Base-by-base conservation (phyloP, 2,797 vertebrate genomes). In the Neomorphus geoffroyi region DNA sequence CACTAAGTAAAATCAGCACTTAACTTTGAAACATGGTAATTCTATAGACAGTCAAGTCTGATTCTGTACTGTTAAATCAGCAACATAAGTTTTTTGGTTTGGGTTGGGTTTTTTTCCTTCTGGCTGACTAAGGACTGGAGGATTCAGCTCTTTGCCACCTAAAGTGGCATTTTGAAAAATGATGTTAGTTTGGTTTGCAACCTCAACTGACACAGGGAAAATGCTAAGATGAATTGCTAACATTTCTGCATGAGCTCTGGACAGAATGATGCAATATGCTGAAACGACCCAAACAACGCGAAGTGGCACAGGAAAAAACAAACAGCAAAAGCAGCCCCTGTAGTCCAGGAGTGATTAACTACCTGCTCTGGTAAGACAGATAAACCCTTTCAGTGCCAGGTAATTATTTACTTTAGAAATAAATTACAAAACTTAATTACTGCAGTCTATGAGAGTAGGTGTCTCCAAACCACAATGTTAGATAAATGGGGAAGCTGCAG, bases 101-200 rank as follows among this genome's bases (percentile, higher is more conserved):
- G n/a, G n/a, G n/a, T n/a, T n/a, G n/a, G n/a, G n/a, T 37, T 33
- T 67, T n/a, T 69, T 22, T 50, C 7, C 11, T 61, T 66, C 56
- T 66, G 11, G 27, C 75, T 93, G 70, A 80, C n/a, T 74, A 80
- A 93, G 62, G 80, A 71, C 86, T 86, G 66, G 12, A 85, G 74
- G 22, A 96, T 80, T 92, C 84, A 61, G 46, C 51, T 80, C 75
- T 91, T 89, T 72, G 45, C 66, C 85, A 83, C 30, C 51, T 82
- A 46, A 93, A 92, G 39, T 90, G 88, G 85, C 94, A 92, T 94
- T 96, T 96, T 94, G 95, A 97, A 96, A 95, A 94, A 97, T 35
- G n/a, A 71, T 64, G 54, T 81, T 71, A 90, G 92, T 39, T 70
- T 72, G 61, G 75, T 91, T 84, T 89, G 61, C 85, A 91, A 64